Base-by-base conservation (phyloP, 2,888 invertebrate genomes). In the Polyommatus icarus region DNA sequence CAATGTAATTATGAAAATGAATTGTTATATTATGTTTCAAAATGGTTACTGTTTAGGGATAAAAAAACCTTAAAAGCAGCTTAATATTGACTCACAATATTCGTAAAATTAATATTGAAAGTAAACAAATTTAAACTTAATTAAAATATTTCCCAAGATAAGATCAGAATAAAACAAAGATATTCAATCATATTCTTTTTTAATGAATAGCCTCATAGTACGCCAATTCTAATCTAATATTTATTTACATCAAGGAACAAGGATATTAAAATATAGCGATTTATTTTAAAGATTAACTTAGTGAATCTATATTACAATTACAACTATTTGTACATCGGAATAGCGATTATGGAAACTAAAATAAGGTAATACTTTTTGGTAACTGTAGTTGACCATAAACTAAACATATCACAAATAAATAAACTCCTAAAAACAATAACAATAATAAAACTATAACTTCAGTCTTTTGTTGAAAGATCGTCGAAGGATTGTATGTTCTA, bases 281-380 rank as follows among this genome's bases (percentile, higher is more conserved):
- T 46, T 24, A 75, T 75, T 75, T 75, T 54, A 75, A 75, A 75
- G 24, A 75, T 75, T 54, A 75, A 75, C 18, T 77, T 67, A 72
- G 29, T 71, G 71, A 24, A 77, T 67, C 29, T 67, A 67, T 67
- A 67, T 67, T 67, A 67, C 67, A 67, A 32, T 32, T 67, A 32
- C 12, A 32, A 67, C 75, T 75, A 75, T 75, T 75, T 75, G 54
- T 75, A 75, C 75, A 77, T 71, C 54, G 32, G 57, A 15, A 72
- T 50, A 77, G 71, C 46, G 72, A 50, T 29, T 40, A 50, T 75
- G 24, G 75, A 87, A 87, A 87, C 88, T 90, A 90, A 84, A 85
- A 84, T 83, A 83, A 89, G 92, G 92, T 93, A 94, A 94, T 93
- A 93, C 93, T 93, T 92, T 87, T 87, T 89, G 94, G 94, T 94